Conservation (phyloP, 2,113 vertebrate genomes). For the Platanista minor region DNA sequence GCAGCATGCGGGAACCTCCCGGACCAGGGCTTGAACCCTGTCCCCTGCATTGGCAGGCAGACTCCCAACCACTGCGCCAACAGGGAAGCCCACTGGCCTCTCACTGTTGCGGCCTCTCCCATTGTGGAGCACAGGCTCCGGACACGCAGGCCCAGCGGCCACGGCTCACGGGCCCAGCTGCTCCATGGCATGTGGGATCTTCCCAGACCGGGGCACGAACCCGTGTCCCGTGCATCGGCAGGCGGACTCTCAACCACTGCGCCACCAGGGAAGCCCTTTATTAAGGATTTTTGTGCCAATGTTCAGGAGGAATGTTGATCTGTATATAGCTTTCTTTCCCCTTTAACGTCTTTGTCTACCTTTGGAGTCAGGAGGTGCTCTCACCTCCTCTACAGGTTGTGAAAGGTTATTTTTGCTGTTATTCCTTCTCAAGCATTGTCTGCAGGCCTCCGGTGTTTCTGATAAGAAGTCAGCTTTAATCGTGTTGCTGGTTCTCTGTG, state of each 20-base stretch:
- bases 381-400: rapidly evolving
- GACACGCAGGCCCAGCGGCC: too few species aligned
- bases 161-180: rapidly evolving
- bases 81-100: too few species aligned
- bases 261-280: neutral
- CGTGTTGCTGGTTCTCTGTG: neutral
- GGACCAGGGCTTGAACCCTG: too few species aligned
- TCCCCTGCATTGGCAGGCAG: too few species aligned
- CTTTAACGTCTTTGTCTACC: neutral
- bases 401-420: neutral
- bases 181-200: rapidly evolving
- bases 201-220: too few species aligned
- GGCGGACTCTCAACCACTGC: too few species aligned
- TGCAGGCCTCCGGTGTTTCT: neutral
- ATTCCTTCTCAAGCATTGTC: neutral
- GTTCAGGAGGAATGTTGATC: too few species aligned
- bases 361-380: neutral
- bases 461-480: neutral
- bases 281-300: neutral
- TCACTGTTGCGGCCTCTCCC: too few species aligned
- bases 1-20: too few species aligned
- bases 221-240: too few species aligned
- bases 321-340: neutral
- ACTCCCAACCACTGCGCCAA: too few species aligned
- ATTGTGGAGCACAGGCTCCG: too few species aligned